Evolutionary conservation across 53 echinoderm and acorn worm species (phyloP).

Genomic region (Crossaster papposus): DNA sequence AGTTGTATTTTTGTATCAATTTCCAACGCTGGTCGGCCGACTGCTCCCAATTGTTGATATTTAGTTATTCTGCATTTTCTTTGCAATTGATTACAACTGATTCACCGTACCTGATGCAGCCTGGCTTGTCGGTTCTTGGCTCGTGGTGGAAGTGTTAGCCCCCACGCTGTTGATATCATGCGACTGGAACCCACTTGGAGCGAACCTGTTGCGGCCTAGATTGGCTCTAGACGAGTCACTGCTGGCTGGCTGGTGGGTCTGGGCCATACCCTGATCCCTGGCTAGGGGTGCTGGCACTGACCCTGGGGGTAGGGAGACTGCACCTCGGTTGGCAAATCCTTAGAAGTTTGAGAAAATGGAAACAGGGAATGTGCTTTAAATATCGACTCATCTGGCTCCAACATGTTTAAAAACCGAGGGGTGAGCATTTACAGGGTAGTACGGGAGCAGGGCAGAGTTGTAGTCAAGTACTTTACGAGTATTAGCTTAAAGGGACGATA

Average conservation of each 20-base stretch:
- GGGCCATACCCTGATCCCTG: not conserved
- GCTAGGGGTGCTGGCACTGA: not conserved
- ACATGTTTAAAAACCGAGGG: no score
- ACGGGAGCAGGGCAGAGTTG: no score
- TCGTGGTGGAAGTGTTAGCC: not conserved
- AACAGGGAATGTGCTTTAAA: not conserved
- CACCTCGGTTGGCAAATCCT: not conserved
- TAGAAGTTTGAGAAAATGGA: not conserved
- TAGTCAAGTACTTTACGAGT: no score
- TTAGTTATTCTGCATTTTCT: no score
- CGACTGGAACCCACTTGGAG: conserved; percentile 3
- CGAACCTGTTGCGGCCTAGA: not conserved
- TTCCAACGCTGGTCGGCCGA: no score
- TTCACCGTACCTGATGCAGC: not conserved
- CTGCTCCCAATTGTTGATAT: no score
- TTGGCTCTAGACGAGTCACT: no score
- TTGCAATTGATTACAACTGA: no score
- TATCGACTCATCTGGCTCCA: no score
- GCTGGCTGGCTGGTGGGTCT: conserved; percentile 13
- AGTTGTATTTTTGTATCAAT: no score
- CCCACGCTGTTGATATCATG: not conserved
- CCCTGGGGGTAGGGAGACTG: conserved; percentile 3
- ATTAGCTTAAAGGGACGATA: no score
- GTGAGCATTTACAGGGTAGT: no score
- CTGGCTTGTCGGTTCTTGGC: not conserved